Percentiles rank a stretch among this genome's conserved stretches.
Evolutionary conservation across 2,797 vertebrate genomes (phyloP).

Genomic region (Sebastes aleutianus): DNA sequence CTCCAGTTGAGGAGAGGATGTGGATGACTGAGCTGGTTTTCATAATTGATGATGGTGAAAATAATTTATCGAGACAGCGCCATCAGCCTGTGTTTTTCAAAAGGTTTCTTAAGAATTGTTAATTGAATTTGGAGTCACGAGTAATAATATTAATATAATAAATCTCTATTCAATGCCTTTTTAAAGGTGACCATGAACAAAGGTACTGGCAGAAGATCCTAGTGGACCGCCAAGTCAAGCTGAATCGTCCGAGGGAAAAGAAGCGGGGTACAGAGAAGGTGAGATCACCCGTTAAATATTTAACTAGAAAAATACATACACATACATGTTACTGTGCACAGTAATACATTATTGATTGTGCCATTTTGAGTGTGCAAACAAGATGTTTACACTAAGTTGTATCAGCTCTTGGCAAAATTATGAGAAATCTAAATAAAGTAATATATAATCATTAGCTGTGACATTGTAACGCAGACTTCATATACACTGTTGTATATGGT

Average conservation of each 20-base stretch:
- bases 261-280: slow-evolving; percentile 96
- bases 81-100: background rate
- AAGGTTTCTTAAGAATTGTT: background rate
- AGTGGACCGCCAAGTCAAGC: slow-evolving; percentile 95
- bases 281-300: slow-evolving; percentile 15
- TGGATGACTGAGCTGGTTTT: slow-evolving; percentile 6
- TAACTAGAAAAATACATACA: background rate
- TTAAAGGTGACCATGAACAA: slow-evolving; percentile 91
- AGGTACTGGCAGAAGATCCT: slow-evolving; percentile 99
- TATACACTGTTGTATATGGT: background rate
- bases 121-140: background rate
- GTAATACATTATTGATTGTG: background rate
- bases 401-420: background rate
- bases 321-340: background rate
- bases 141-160: background rate
- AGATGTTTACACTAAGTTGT: background rate
- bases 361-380: background rate
- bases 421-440: background rate
- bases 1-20: background rate
- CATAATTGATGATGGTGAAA: slow-evolving; percentile 20
- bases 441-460: background rate
- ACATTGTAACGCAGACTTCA: background rate
- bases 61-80: background rate
- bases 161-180: background rate
- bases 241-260: slow-evolving; percentile 97